These are phyloP conservation scores for Leptobrachium ailaonicum DNA, from an alignment of 2,113 vertebrate species.

Conservation along the genomic window DNA sequence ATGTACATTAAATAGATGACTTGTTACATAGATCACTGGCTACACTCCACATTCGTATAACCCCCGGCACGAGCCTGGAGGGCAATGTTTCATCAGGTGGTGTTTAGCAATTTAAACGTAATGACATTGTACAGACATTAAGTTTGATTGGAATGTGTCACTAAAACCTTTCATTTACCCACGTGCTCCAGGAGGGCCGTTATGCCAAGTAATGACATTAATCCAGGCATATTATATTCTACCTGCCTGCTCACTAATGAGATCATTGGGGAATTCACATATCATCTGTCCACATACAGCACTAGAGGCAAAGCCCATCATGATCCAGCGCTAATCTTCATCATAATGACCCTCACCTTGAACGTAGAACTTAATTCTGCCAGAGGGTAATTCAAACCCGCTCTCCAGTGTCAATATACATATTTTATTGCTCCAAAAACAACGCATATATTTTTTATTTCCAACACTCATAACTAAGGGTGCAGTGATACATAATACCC, in stretches of 20 bases:
- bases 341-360: slow-evolving; percentile 51
- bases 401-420: slow-evolving; percentile 19
- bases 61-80: too few species aligned
- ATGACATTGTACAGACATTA: slow-evolving; percentile 17
- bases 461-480: too few species aligned
- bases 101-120: slow-evolving; percentile 1
- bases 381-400: slow-evolving; percentile 40
- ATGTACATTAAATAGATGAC: background rate
- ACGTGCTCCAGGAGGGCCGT: slow-evolving; percentile 22
- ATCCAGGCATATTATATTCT: slow-evolving; percentile 28
- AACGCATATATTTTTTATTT: too few species aligned
- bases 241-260: slow-evolving; percentile 52
- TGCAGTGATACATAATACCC: background rate
- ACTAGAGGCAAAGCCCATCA: slow-evolving; percentile 22
- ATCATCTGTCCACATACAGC: slow-evolving; percentile 48
- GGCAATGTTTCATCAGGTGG: too few species aligned
- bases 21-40: background rate
- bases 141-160: slow-evolving; percentile 16
- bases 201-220: slow-evolving; percentile 31
- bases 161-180: slow-evolving; percentile 17
- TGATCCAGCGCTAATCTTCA: slow-evolving; percentile 46
- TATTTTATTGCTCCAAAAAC: slow-evolving; percentile 19
- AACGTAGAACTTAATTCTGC: slow-evolving; percentile 38
- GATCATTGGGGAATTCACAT: slow-evolving; percentile 49
- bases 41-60: background rate